Evolutionary conservation across 2,113 vertebrate genomes (phyloP).

Genomic region (Aptenodytes patagonicus): DNA sequence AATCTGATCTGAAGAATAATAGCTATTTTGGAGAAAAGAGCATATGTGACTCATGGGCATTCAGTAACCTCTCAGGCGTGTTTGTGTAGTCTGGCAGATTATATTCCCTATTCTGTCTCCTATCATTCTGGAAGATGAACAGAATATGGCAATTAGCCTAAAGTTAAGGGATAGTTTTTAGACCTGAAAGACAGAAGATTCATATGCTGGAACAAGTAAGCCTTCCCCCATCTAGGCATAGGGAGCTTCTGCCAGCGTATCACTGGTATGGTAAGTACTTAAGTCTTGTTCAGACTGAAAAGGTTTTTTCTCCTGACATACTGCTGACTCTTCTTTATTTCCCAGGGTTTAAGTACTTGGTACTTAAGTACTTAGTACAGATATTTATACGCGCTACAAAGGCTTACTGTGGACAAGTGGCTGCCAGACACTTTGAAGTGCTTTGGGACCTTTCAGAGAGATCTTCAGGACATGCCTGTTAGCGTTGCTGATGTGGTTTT

Average conservation of each 20-base stretch:
- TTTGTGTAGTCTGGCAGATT: background rate
- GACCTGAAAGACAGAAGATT: background rate
- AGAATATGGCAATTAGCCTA: background rate
- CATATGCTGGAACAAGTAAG: background rate
- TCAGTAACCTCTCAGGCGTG: background rate
- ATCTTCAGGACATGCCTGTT: no score
- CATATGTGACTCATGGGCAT: background rate
- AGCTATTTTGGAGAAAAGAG: background rate
- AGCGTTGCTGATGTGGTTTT: background rate
- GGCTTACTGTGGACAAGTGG: background rate
- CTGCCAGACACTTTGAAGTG: background rate
- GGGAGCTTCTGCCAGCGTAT: background rate
- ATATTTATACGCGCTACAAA: rapidly evolving
- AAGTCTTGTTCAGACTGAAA: background rate
- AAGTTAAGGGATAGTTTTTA: background rate
- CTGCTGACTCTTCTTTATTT: background rate
- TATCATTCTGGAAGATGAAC: background rate
- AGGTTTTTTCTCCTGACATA: background rate
- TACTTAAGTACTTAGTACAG: background rate
- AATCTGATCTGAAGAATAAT: background rate
- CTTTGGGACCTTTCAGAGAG: background rate
- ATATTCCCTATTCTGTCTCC: background rate
- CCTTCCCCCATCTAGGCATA: background rate
- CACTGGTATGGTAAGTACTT: background rate
- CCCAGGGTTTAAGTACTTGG: background rate